These are phyloP conservation scores for Tyrannus savana DNA, from an alignment of 2,113 vertebrate genomes.

Conservation along the genomic window DNA sequence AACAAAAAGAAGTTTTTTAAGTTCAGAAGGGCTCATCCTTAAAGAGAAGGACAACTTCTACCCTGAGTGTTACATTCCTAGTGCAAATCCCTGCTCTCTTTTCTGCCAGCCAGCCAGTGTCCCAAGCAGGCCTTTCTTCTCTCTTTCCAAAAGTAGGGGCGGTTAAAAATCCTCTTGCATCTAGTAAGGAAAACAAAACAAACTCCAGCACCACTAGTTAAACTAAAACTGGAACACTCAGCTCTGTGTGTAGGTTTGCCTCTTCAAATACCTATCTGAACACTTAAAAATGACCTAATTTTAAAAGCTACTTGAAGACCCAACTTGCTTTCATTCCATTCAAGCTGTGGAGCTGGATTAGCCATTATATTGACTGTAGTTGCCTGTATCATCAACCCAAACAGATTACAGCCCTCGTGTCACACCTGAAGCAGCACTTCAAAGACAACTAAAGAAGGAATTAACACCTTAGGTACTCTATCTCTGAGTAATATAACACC, in stretches of 20 bases:
- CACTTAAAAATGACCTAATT: background rate
- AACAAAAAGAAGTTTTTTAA: background rate
- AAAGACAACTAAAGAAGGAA: background rate
- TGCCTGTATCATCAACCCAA: background rate
- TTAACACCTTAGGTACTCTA: background rate
- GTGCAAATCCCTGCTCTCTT: background rate
- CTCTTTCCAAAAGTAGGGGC: background rate
- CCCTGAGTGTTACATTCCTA: background rate
- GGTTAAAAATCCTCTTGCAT: background rate
- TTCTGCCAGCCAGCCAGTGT: fast-evolving
- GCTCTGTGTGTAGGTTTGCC: background rate
- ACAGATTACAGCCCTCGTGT: background rate
- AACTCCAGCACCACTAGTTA: background rate
- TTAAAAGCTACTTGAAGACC: background rate
- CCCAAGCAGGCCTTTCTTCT: background rate
- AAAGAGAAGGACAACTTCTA: background rate
- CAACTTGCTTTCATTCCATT: background rate
- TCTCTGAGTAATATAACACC: background rate
- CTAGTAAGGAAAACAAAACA: background rate
- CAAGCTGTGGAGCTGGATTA: background rate
- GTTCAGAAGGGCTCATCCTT: background rate
- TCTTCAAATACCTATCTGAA: background rate
- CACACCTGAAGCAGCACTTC: background rate
- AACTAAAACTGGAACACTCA: background rate
- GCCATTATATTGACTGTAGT: background rate